phyloP scores from a whole-genome alignment of 2,113 vertebrate species.

The Tenebrosternarchus preto region DNA sequence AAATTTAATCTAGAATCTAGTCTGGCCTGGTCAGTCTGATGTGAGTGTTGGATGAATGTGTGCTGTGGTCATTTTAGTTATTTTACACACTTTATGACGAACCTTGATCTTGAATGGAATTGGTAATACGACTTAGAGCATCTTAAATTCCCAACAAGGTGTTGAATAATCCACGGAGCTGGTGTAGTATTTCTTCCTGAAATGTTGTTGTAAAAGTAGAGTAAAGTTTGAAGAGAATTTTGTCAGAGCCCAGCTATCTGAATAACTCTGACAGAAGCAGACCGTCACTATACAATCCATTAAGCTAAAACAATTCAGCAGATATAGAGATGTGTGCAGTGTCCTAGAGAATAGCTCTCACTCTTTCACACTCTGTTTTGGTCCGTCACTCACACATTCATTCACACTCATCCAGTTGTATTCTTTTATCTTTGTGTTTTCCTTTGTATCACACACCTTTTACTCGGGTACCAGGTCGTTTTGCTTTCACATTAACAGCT shows the following conservation, averaged over 20 bases:
- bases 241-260: neutral
- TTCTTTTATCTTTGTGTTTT: neutral
- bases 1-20: too few relatives aligned
- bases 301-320: neutral
- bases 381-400: neutral
- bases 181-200: neutral
- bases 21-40: too few relatives aligned
- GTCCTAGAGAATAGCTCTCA: neutral
- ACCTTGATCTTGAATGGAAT: too few relatives aligned
- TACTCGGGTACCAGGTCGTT: neutral
- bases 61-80: neutral
- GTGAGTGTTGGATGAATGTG: neutral
- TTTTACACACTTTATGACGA: neutral
- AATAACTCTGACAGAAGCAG: constrained; percentile 2
- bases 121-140: too few relatives aligned
- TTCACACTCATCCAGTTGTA: neutral
- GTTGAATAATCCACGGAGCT: neutral
- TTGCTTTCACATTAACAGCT: neutral
- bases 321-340: neutral
- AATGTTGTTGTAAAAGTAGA: neutral
- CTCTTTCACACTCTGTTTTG: neutral
- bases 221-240: neutral
- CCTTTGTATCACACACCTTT: neutral
- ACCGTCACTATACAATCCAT: neutral
- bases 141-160: neutral